These are phyloP conservation scores for Lasioglossum oenotherae DNA, from an alignment of 2,888 invertebrate species.

Conservation along the genomic window DNA sequence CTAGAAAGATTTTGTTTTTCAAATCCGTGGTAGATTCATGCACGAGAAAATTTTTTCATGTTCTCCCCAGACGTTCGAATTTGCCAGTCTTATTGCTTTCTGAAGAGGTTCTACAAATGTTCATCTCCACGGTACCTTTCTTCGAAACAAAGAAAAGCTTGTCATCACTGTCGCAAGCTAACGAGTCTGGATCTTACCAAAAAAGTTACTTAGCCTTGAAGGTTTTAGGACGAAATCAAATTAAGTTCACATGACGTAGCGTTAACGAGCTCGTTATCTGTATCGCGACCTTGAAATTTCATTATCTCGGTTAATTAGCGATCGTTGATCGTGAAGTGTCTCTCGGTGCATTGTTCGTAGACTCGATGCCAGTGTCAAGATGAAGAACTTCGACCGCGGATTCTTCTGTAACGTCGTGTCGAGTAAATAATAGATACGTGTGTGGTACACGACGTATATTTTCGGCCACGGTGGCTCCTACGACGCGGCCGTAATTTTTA, in stretches of 20 bases:
- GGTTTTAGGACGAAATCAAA: background rate
- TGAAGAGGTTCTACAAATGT: background rate
- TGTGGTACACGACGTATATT: conserved; percentile 26
- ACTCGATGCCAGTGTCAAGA: background rate
- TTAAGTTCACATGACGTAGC: conserved; percentile 8
- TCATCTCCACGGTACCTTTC: too few relatives aligned
- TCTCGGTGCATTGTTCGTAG: conserved; percentile 11
- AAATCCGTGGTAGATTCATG: background rate
- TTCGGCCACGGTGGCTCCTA: conserved; percentile 40
- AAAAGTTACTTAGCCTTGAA: conserved; percentile 3
- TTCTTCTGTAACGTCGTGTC: background rate
- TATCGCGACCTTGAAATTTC: conserved; percentile 41
- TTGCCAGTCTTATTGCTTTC: background rate
- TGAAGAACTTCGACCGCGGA: background rate
- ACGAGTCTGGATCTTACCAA: conserved; percentile 10
- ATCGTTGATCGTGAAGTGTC: background rate
- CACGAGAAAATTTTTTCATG: background rate
- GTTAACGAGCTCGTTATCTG: conserved; percentile 20
- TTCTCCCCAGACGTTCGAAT: background rate
- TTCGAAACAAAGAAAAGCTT: background rate
- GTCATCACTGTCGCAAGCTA: background rate
- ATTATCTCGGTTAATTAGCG: conserved; percentile 61
- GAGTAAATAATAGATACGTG: conserved; percentile 11
- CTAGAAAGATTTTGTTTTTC: too few relatives aligned
- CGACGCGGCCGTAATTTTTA: conserved; percentile 41